Evolutionary conservation across 2,888 invertebrate species (phyloP), one percentile per base, ranked within the genome.

Genomic region (Plemyria rubiginata): DNA sequence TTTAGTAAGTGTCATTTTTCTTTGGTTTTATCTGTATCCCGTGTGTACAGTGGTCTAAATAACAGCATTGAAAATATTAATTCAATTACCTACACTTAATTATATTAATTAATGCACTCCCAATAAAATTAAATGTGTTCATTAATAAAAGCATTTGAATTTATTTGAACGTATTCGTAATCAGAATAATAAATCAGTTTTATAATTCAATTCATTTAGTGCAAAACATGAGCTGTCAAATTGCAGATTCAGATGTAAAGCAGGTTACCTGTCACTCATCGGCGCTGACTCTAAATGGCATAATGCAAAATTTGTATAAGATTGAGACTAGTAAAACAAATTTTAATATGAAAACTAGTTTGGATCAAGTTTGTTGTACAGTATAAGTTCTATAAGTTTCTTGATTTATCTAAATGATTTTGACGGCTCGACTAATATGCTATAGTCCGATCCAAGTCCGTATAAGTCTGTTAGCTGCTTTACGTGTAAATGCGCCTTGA

Each of bases 151-250:
- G 28, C 46, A 29, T 28, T 16, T 13, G 7, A 51, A 51, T 50
- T 38, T 45, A 48, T 40, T 46, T 28, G 13, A 32, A 32, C 41
- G 16, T 61, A 46, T n/a, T 61, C 40, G 9, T 29, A 61, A 51
- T 55, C 46, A 45, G 46, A 46, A 56, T 56, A n/a, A n/a, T 16
- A 48, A 62, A 54, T 16, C 41, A 50, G 43, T 53, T 36, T 43
- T 38, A 57, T 62, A 43, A 43, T 43, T 43, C 43, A 36, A 62
- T 62, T 57, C 56, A 45, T 45, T 45, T 36, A 32, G 41, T 41
- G 48, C 36, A 11, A 38, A 32, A 7, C 46, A 12, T 40, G 41
- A 43, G 13, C 15, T 15, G 7, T 15, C 43, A 7, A 15, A 41
- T 4, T 13, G 2, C 12, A 7, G 11, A 38, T 38, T 38, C 8